Base-by-base conservation (phyloP, 2,797 vertebrate genomes). In the Poecilia gillii region DNA sequence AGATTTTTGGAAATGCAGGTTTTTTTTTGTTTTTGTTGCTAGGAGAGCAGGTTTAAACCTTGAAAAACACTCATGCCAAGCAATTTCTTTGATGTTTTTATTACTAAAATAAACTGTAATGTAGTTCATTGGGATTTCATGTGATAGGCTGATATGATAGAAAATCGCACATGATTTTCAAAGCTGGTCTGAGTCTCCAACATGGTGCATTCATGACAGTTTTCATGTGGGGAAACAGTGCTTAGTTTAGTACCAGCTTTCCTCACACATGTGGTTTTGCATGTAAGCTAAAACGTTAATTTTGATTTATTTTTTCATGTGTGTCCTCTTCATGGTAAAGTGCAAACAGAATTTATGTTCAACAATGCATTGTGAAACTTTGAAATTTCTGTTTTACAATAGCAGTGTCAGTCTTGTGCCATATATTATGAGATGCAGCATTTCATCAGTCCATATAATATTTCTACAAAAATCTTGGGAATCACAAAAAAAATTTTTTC, bases 61-160 rank as follows among this genome's bases (percentile, higher is more conserved):
- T 46, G 41, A 41, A 71, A 71, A n/a, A n/a, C 5, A 70, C 23
- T 43, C 3, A 43, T 43, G 5, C 0, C 23, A n/a, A 43, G 4
- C 39, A n/a, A n/a, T 43, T 70, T 43, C 66, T 70, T 6, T 12
- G 66, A n/a, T 70, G 11, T n/a, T 68, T 70, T 70, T n/a, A 70
- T 43, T 43, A 68, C 36, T 8, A 36, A 31, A 9, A 39, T 20
- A 68, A 68, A 41, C 31, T 64, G 16, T 20, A 25, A 68, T 41
- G 62, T 1, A 43, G 25, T 70, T 41, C 23, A 13, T 25, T 70
- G 36, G 23, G 11, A 70, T 70, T 70, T 9, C 2, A 68, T 25
- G 3, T 68, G 36, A 41, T 39, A 23, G 33, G 36, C 2, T 14
- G 28, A 66, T 36, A 1, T 18, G 33, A 66, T 41, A 11, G 9